Base-by-base conservation (phyloP, 2,113 vertebrate species). In the Pavo muticus region DNA sequence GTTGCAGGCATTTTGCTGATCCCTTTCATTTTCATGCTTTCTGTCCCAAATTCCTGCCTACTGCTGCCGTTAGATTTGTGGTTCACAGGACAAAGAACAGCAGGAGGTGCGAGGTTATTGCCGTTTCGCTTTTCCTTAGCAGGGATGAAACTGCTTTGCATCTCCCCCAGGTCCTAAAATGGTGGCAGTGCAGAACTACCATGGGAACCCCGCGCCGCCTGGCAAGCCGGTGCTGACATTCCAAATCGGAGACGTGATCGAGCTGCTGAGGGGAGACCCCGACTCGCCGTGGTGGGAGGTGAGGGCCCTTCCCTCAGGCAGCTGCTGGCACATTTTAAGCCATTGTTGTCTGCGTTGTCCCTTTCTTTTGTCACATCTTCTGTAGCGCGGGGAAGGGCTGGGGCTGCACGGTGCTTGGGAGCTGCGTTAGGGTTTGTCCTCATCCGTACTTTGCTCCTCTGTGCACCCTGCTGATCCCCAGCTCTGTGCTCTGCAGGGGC, bases 211-310 rank as follows among this genome's bases (percentile, higher is more conserved):
- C 0, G 97, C 98, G 1, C 98, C 99, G 1, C 98, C 98, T 0
- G 98, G 98, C 72, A 99, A 99, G 73, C 97, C 98, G 0, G 97
- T 98, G 18, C 98, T 99, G 47, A 98, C 98, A 2, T 99, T 99
- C 57, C 99, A 99, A 89, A 98, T 96, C 0, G 99, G 99, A 27
- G 99, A 99, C 0, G 98, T 99, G 78, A 99, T 99, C 0, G 99
- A 99, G 97, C 98, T 99, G 73, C 97, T 99, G 50, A 98, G 99
- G 69, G 99, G 99, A 3, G 99, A 99, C 94, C 99, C 99, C 0
- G 99, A 99, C 85, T 98, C 99, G 0, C 95, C 98, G 0, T 99
- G 99, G 99, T 99, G 99, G 99, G 99, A 99, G 99, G 99, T 99
- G 97, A 93, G 98, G 86, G 20, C 0, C 0, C 4, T 57, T 65